Evolutionary conservation across 2,888 invertebrate genomes (phyloP).

Genomic region (Arge pagana): DNA sequence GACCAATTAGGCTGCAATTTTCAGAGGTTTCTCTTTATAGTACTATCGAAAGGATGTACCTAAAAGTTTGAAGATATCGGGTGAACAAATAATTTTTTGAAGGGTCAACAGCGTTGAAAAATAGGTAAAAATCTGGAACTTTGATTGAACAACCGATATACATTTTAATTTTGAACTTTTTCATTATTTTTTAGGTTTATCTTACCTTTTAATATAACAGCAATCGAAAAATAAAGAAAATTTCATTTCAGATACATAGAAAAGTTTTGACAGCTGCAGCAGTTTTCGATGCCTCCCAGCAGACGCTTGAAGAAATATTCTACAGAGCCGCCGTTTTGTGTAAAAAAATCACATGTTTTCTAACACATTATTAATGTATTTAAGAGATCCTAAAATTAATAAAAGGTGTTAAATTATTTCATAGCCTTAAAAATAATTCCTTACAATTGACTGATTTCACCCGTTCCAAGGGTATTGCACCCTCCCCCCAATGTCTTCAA

Average conservation of each 20-base stretch:
- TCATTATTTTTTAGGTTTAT: background rate
- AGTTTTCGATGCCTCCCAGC: background rate
- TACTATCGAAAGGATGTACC: conserved; percentile 10
- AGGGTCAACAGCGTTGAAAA: background rate
- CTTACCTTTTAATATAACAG: background rate
- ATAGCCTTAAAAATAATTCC: background rate
- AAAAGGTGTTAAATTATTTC: background rate
- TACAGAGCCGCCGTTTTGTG: background rate
- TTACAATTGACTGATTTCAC: background rate
- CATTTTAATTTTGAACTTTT: background rate
- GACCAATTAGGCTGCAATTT: background rate
- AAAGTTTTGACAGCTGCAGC: background rate
- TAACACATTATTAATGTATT: background rate
- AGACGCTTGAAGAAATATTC: background rate
- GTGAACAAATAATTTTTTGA: background rate
- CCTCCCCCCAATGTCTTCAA: too few species aligned
- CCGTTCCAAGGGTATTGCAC: background rate
- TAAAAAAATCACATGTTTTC: background rate
- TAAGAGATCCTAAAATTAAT: background rate
- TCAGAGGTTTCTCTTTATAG: conserved; percentile 1
- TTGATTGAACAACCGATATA: background rate
- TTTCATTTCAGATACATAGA: background rate
- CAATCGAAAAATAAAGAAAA: background rate
- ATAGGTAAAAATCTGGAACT: background rate
- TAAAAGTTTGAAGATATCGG: conserved; percentile 1